phyloP scores from a whole-genome alignment of 2,888 invertebrate species.

The Masnerella sp. region DNA sequence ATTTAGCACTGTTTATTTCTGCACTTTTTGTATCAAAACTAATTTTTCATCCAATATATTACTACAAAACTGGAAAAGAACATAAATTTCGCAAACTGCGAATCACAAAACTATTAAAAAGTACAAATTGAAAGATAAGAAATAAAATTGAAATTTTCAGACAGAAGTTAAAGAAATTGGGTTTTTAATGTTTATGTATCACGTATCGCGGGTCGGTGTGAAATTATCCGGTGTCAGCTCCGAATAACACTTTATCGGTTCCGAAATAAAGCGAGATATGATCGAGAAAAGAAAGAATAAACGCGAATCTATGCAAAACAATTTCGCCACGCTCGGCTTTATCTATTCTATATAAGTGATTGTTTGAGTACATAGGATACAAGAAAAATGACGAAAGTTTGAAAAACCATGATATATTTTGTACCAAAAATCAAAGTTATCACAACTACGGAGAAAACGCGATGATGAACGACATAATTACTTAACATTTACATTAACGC shows the following conservation, averaged over 20 bases:
- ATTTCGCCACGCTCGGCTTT: constrained; percentile 27
- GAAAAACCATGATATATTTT: constrained; percentile 40
- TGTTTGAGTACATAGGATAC: not conserved
- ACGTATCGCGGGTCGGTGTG: constrained; percentile 23
- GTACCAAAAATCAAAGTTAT: constrained; percentile 37
- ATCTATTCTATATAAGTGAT: constrained; percentile 28
- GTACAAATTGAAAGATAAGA: not conserved
- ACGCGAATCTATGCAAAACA: constrained; percentile 25
- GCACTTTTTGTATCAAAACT: no score
- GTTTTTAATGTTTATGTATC: not conserved
- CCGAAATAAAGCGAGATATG: constrained; percentile 9
- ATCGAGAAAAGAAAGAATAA: not conserved
- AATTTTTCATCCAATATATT: no score
- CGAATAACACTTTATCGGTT: constrained; percentile 32
- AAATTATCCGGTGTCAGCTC: constrained; percentile 30
- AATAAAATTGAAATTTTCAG: not conserved
- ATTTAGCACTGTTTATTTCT: no score
- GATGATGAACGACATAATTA: constrained; percentile 19
- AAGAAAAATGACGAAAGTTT: constrained; percentile 11
- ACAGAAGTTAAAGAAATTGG: not conserved
- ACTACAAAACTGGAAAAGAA: no score
- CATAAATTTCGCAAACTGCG: no score
- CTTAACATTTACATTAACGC: constrained; percentile 11
- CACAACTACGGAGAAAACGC: constrained; percentile 24
- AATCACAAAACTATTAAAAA: no score